phyloP scores from a whole-genome alignment of 1,140 invertebrate genomes.

The Metopolophium dirhodum region DNA sequence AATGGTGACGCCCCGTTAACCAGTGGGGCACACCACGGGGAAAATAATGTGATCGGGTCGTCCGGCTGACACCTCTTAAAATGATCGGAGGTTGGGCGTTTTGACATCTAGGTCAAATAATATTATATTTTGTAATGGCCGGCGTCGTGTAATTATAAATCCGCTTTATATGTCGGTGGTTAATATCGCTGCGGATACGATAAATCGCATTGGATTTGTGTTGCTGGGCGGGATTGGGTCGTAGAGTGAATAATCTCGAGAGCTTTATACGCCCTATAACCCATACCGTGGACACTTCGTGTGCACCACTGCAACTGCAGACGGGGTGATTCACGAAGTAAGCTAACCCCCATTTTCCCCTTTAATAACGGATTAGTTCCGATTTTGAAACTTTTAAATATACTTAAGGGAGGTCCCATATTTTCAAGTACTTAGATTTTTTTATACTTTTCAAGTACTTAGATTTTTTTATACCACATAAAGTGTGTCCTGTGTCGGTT shows the following conservation, averaged over 20 bases:
- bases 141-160: not conserved
- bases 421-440: not conserved
- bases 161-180: not conserved
- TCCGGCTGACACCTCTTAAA: not conserved
- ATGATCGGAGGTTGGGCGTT: not conserved
- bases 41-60: not conserved
- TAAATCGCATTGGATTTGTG: constrained; percentile 4
- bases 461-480: not conserved
- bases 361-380: not conserved
- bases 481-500: no score
- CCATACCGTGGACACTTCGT: not conserved
- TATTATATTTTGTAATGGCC: not conserved
- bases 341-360: not conserved
- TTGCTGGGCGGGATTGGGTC: not conserved
- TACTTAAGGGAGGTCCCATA: not conserved
- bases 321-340: not conserved
- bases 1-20: not conserved
- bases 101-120: not conserved
- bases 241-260: not conserved
- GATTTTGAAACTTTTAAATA: not conserved
- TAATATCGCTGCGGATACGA: not conserved
- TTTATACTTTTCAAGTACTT: not conserved
- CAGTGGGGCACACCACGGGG: not conserved
- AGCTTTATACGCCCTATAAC: not conserved
- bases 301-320: not conserved